These are phyloP conservation scores for Xestoiulus laeticollis DNA, from an alignment of 2,888 invertebrate genomes.

Conservation along the genomic window DNA sequence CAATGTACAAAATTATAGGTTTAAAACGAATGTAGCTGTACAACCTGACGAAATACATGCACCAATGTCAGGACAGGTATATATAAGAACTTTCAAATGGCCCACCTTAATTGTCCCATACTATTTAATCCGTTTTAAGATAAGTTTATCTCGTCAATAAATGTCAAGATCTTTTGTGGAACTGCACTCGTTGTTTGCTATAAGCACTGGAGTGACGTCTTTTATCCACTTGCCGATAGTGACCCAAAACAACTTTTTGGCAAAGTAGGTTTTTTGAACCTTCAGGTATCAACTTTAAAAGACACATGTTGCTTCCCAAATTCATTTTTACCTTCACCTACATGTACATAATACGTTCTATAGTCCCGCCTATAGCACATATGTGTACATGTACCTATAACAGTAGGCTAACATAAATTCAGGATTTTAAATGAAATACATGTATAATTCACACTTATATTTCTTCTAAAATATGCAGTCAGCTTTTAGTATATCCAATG, in stretches of 20 bases:
- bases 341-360: background rate
- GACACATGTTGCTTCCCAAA: background rate
- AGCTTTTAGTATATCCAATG: too few relatives aligned
- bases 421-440: too few relatives aligned
- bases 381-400: too few relatives aligned
- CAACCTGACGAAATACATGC: background rate
- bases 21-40: background rate
- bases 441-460: too few relatives aligned
- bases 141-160: slow-evolving; percentile 22
- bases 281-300: background rate
- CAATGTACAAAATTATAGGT: background rate
- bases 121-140: slow-evolving; percentile 23
- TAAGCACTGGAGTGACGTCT: background rate
- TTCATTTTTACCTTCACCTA: background rate
- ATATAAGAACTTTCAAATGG: too few relatives aligned
- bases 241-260: background rate
- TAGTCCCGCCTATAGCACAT: too few relatives aligned
- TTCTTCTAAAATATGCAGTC: too few relatives aligned
- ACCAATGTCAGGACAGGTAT: too few relatives aligned
- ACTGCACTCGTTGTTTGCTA: background rate
- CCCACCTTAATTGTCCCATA: slow-evolving; percentile 10
- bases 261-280: background rate
- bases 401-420: too few relatives aligned
- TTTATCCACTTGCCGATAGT: background rate
- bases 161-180: slow-evolving; percentile 5